Percentiles rank a stretch among this genome's conserved stretches.
phyloP scores from a whole-genome alignment of 2,797 vertebrate genomes.

The Rachycentron canadum region DNA sequence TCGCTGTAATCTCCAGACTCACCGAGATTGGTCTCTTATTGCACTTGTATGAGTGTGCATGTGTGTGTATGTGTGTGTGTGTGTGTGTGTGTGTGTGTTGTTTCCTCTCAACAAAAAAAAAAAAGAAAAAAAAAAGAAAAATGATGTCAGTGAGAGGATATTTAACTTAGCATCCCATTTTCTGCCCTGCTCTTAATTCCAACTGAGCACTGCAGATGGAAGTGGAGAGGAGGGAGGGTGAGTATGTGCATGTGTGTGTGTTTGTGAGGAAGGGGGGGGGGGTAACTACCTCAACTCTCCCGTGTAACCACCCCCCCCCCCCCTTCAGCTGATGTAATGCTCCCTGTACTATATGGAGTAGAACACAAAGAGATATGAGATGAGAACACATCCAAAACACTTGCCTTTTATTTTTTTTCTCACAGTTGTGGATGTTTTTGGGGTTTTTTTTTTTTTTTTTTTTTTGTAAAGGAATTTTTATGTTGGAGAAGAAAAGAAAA shows the following conservation, averaged over 20 bases:
- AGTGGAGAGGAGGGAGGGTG: background rate
- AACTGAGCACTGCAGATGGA: constrained; percentile 73
- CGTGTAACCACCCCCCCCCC: background rate
- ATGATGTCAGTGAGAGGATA: constrained; percentile 46
- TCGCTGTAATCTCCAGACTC: constrained; percentile 44
- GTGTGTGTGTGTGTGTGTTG: background rate
- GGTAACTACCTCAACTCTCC: constrained; percentile 49
- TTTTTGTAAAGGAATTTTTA: constrained; percentile 17
- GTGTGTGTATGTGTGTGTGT: background rate
- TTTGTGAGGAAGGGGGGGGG: background rate
- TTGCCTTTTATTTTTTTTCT: constrained; percentile 1
- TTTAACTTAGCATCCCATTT: constrained; percentile 59
- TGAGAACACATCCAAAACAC: constrained; percentile 27
- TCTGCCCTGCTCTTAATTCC: constrained; percentile 63
- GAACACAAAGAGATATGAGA: constrained; percentile 44
- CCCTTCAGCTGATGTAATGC: constrained; percentile 61
- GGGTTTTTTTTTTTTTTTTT: constrained; percentile 5
- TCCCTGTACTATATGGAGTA: constrained; percentile 44
- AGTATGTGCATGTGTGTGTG: background rate
- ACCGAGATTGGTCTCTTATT: constrained; percentile 20
- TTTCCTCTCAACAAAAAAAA: constrained; percentile 33
- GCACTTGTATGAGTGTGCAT: background rate
- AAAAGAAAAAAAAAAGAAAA: constrained; percentile 16
- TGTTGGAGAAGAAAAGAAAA: background rate
- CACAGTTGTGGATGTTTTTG: constrained; percentile 13